Evolutionary conservation across 2,113 vertebrate genomes (phyloP), one percentile per base, ranked within the genome.

Genomic region (Periophthalmodon schlosseri): DNA sequence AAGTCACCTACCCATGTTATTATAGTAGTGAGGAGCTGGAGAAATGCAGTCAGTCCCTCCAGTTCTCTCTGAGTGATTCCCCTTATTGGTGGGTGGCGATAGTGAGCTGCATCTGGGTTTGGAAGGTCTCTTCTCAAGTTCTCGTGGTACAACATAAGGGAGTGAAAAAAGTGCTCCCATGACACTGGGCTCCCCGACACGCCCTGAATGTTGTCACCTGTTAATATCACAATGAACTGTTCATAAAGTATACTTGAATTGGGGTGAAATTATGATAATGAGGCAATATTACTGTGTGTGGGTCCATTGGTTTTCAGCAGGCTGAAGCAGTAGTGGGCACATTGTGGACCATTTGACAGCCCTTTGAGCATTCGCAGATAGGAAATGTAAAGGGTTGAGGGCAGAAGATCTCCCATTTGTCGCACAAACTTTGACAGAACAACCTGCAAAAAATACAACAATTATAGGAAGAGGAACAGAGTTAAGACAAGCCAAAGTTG

Each of bases 131-230:
- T 93, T 52, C 98, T 94, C 83, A 99, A 94, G 85, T 98, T 97
- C 63, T 98, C 97, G 0, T 99, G 96, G 87, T 99, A 99, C 5
- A 99, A 93, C 95, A 99, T 96, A 34, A 99, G 93, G 0, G 97
- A 99, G 80, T 98, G 96, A 84, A 99, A 99, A 77, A 99, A 98
- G 89, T 98, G 98, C 63, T 99, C 98, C 98, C 98, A 99, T 15
- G 96, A 98, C 72, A 99, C 96, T 2, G 96, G 95, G 78, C 96
- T 96, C 74, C 97, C 96, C 7, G 96, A 95, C 13, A 95, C 92
- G 56, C 92, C 91, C 89, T 98, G 97, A 69, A 98, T 95, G 88
- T 97, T 99, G 89, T 99, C 97, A 67, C 85, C 98, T 99, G 76
- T 21, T 80, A 1, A 1, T 13, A 44, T 1, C 34, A 64, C 8